Percentiles rank a stretch among this genome's conserved stretches.
Conservation (phyloP, 64 coral and sea anemone genomes). For the Porites australiensis region DNA sequence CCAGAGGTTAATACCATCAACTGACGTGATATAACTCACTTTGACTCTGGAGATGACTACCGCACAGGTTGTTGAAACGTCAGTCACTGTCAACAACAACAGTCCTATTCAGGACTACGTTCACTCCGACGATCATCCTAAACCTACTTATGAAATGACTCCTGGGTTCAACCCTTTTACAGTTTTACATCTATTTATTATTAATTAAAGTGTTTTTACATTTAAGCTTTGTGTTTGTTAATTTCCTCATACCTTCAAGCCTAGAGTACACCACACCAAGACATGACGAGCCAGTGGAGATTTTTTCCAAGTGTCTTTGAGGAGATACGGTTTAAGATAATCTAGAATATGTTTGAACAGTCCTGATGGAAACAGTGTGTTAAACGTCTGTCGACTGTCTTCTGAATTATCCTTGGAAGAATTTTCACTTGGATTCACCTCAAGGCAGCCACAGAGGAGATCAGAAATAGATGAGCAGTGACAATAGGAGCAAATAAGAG, state of each 20-base stretch:
- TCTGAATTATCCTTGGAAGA: neutral
- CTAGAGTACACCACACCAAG: conserved; percentile 70
- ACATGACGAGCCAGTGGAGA: conserved; percentile 24
- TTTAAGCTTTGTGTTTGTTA: neutral
- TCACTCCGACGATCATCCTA: too few species aligned
- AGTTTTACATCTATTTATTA: too few species aligned
- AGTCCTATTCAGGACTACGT: too few species aligned
- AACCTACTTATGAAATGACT: too few species aligned
- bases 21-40: too few species aligned
- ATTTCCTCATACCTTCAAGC: conserved; percentile 54
- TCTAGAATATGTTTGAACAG: conserved; percentile 71
- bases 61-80: too few species aligned
- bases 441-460: conserved; percentile 58
- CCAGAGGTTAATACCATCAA: too few species aligned
- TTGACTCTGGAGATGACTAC: too few species aligned
- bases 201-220: too few species aligned
- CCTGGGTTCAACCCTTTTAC: too few species aligned
- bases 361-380: conserved; percentile 49
- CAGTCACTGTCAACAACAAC: too few species aligned
- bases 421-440: neutral
- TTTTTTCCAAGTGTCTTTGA: conserved; percentile 71
- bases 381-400: neutral
- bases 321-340: conserved; percentile 45
- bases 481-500: conserved; percentile 46
- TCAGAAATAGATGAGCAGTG: conserved; percentile 53